Percentiles rank a stretch among this genome's conserved stretches.
Evolutionary conservation across 2,113 vertebrate species (phyloP).

Genomic region (Eulemur rufifrons): DNA sequence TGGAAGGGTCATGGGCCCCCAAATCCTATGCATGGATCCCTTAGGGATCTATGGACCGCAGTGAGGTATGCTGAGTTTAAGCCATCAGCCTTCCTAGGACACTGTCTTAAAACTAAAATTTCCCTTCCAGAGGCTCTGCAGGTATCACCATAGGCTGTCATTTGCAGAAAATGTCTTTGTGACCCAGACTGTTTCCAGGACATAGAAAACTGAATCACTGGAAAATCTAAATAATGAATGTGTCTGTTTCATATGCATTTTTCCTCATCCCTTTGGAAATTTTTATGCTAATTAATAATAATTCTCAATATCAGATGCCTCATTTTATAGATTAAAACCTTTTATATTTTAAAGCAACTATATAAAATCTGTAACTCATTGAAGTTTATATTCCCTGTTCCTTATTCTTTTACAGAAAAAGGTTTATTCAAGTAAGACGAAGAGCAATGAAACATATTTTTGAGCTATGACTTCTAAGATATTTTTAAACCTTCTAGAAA

Average conservation of each 20-base stretch:
- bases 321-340: slow-evolving; percentile 11
- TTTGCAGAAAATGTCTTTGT: not conserved
- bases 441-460: not conserved
- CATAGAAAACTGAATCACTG: not conserved
- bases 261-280: not conserved
- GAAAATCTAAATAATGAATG: not conserved
- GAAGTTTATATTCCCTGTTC: not conserved
- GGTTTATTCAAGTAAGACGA: not conserved
- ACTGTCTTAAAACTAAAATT: not conserved
- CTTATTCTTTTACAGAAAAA: slow-evolving; percentile 24
- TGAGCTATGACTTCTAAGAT: not conserved
- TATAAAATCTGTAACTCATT: not conserved
- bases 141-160: not conserved
- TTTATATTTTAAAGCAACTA: not conserved
- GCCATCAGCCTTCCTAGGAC: not conserved
- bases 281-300: not conserved
- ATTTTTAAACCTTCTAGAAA: not conserved
- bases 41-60: not conserved
- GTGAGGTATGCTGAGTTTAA: not conserved
- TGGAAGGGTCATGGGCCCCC: not conserved
- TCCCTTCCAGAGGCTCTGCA: not conserved
- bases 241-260: not conserved
- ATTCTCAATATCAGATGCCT: not conserved
- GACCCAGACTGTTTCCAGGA: not conserved
- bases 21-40: not conserved